Evolutionary conservation across 2,113 vertebrate genomes (phyloP).

Genomic region (Osmerus eperlanus): DNA sequence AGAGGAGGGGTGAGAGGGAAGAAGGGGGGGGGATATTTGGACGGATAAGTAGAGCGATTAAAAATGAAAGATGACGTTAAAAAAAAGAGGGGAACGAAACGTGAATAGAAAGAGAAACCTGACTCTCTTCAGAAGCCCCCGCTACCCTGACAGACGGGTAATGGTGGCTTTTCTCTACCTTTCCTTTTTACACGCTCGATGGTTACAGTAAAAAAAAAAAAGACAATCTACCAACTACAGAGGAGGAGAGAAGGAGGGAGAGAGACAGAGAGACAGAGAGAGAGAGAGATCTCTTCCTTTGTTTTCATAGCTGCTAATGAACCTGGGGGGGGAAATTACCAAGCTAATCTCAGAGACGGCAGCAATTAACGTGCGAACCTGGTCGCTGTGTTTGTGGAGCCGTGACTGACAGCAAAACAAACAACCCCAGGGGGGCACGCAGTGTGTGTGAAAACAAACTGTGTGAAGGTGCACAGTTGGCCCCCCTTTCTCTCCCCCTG

Average conservation of each 20-base stretch:
- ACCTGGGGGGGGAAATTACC: conserved; percentile 67
- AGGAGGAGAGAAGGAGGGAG: too few relatives aligned
- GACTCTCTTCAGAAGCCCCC: too few relatives aligned
- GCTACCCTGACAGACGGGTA: too few relatives aligned
- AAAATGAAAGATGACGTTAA: neutral
- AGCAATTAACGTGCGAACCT: conserved; percentile 68
- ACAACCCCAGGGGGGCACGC: conserved; percentile 54
- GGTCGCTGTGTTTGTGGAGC: conserved; percentile 58
- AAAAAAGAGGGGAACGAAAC: neutral
- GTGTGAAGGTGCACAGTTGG: conserved; percentile 39
- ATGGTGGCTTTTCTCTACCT: too few relatives aligned
- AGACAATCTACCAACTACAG: too few relatives aligned
- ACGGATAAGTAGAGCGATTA: neutral
- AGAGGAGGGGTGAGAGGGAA: conserved; percentile 22
- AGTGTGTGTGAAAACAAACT: conserved; percentile 19
- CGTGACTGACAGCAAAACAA: conserved; percentile 65
- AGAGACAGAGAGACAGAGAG: too few relatives aligned
- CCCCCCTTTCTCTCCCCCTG: conserved; percentile 34
- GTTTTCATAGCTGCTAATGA: conserved; percentile 61
- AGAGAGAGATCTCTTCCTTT: neutral
- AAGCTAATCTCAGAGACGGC: conserved; percentile 69
- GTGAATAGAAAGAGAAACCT: neutral
- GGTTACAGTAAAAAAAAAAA: too few relatives aligned
- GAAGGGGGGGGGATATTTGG: conserved; percentile 6
- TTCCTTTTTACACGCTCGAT: too few relatives aligned